Evolutionary conservation across 2,888 invertebrate genomes (phyloP).

Genomic region (Lasioglossum figueresi): DNA sequence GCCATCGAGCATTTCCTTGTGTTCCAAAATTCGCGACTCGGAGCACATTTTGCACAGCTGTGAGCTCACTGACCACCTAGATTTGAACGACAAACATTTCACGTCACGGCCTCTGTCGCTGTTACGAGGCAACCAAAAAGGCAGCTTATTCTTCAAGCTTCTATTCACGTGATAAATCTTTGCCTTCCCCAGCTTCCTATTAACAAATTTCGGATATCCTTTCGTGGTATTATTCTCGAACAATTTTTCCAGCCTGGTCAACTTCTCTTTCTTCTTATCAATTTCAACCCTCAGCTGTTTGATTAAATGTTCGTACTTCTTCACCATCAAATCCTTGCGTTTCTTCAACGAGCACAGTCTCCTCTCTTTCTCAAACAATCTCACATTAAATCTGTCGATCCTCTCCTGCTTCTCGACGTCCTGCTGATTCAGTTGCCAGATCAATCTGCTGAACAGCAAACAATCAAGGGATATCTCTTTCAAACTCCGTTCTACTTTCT

Average conservation of each 20-base stretch:
- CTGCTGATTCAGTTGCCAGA: not conserved
- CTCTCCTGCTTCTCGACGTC: constrained; percentile 50
- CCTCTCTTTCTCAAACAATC: constrained; percentile 70
- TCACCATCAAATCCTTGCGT: constrained; percentile 71
- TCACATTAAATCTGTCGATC: constrained; percentile 70
- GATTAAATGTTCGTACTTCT: constrained; percentile 74
- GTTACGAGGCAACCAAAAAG: not conserved
- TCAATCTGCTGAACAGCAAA: not conserved
- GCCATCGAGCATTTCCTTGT: not conserved
- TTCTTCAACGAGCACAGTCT: constrained; percentile 72
- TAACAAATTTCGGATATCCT: not conserved
- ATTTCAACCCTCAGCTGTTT: constrained; percentile 69
- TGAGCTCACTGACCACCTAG: not conserved
- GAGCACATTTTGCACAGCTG: not conserved
- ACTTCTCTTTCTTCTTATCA: constrained; percentile 41
- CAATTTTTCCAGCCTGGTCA: constrained; percentile 19
- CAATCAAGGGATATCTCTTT: not conserved
- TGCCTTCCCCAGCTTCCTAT: not conserved
- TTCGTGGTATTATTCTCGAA: not conserved
- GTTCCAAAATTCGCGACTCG: not conserved
- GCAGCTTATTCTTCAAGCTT: not conserved
- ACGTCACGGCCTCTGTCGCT: not conserved
- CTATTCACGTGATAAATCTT: not conserved
- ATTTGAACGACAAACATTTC: not conserved
- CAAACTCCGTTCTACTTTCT: not conserved